These are phyloP conservation scores for Sus cebifrons DNA, from an alignment of 2,797 vertebrate species.

Conservation along the genomic window DNA sequence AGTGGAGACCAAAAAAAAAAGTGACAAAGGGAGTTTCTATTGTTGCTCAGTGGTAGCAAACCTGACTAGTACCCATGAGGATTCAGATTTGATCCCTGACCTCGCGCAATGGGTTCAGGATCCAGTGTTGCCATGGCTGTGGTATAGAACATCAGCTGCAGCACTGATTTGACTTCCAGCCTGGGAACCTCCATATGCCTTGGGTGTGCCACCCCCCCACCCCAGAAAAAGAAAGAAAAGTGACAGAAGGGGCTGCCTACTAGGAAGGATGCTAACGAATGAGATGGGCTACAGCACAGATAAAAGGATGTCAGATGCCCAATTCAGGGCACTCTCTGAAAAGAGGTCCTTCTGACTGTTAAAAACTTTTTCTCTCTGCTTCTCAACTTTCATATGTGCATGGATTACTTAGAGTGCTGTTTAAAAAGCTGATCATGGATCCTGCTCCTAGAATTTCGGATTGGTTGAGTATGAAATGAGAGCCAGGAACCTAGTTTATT, in stretches of 20 bases:
- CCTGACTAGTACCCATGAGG: no score
- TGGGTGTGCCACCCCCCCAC: no score
- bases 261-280: not conserved
- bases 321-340: not conserved
- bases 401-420: not conserved
- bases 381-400: not conserved
- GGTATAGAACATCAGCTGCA: no score
- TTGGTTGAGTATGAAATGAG: not conserved
- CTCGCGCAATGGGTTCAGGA: no score
- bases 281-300: not conserved
- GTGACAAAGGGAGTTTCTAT: not conserved
- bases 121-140: no score
- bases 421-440: conserved; percentile 15
- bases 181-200: no score
- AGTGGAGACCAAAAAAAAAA: not conserved
- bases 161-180: no score
- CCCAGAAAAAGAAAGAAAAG: not conserved
- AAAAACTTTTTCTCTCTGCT: not conserved
- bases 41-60: no score
- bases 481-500: not conserved
- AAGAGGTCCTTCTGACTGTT: not conserved
- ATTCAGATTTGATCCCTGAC: no score
- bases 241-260: not conserved
- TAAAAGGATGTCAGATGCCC: not conserved
- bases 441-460: conserved; percentile 5